Evolutionary conservation across 2,797 vertebrate genomes (phyloP), one percentile per base, ranked within the genome.

Genomic region (Tadarida brasiliensis): DNA sequence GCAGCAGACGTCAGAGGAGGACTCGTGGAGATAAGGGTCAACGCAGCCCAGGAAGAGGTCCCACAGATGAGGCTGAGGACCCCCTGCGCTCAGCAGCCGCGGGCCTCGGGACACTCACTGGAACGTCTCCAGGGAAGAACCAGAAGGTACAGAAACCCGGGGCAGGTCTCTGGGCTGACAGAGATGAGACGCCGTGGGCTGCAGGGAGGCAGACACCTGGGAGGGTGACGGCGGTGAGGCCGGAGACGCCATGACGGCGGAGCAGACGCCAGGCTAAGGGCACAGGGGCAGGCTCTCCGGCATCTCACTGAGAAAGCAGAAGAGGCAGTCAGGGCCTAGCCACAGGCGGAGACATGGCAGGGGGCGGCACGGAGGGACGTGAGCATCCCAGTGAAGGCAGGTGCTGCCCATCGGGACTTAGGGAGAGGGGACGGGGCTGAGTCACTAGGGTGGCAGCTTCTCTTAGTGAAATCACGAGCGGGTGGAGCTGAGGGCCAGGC

Each of bases 201-300:
- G 39, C 39, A 44, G 7, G 39, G 39, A 7, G 39, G 39, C 4
- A 54, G 14, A 16, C 16, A 11, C 14, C 14, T 16, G 51, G 3
- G 14, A 15, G 47, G 35, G 49, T 59, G 2, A 28, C 0, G 51
- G 51, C 51, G 51, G 51, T 14, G 51, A 71, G 39, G 26, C 30
- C 61, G 22, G 33, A 73, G 28, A 51, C 26, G 26, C 26, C 81
- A 28, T 0, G 63, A 30, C 2, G 28, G 77, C 2, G 20, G 44
- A 49, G 39, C 49, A 5, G 47, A 73, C 49, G 17, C 33, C 1
- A 4, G 33, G 0, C 0, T 0, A 4, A 59, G 19, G 35, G 26
- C 17, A 28, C 12, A 57, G 33, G 8, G 20, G 22, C 20, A 16
- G 76, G 10, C 44, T 28, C 26, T 24, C 3, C 35, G 10, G 2